Conservation (phyloP, 2,113 vertebrate genomes). For the Anas platyrhynchos region DNA sequence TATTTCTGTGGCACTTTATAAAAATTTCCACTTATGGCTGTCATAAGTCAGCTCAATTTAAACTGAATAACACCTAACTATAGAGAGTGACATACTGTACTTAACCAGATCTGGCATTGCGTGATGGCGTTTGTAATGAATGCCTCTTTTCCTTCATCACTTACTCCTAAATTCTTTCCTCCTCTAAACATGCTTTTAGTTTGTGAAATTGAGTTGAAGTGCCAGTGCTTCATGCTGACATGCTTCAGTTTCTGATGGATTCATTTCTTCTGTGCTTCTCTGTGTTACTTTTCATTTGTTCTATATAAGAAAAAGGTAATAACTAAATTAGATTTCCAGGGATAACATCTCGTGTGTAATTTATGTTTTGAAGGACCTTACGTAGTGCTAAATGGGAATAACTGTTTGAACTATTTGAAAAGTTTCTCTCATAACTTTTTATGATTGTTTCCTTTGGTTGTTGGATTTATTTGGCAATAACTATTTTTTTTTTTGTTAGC, state of each 20-base stretch:
- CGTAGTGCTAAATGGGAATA: not conserved
- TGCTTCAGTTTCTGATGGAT: conserved; percentile 36
- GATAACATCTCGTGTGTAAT: conserved; percentile 19
- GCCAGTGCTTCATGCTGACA: conserved; percentile 16
- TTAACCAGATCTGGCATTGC: conserved; percentile 17
- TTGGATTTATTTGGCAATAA: not conserved
- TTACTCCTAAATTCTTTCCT: not conserved
- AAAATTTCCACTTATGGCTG: not conserved
- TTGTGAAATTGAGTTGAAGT: conserved; percentile 56
- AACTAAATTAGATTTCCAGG: conserved; percentile 48
- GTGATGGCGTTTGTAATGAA: not conserved
- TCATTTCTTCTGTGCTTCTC: conserved; percentile 15
- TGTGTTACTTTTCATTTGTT: conserved; percentile 41
- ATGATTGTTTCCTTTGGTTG: not conserved
- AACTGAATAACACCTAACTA: not conserved
- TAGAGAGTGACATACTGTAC: not conserved
- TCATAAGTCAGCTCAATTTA: not conserved
- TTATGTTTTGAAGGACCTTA: conserved; percentile 25
- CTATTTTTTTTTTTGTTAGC: not conserved
- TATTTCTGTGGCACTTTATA: not conserved
- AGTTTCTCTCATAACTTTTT: not conserved
- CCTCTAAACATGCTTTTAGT: conserved; percentile 47
- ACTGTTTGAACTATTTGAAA: not conserved
- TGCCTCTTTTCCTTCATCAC: not conserved
- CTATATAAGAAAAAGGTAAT: not conserved